These are phyloP conservation scores for Halocynthia roretzi DNA, from an alignment of 23 tunicate genomes.

Conservation along the genomic window DNA sequence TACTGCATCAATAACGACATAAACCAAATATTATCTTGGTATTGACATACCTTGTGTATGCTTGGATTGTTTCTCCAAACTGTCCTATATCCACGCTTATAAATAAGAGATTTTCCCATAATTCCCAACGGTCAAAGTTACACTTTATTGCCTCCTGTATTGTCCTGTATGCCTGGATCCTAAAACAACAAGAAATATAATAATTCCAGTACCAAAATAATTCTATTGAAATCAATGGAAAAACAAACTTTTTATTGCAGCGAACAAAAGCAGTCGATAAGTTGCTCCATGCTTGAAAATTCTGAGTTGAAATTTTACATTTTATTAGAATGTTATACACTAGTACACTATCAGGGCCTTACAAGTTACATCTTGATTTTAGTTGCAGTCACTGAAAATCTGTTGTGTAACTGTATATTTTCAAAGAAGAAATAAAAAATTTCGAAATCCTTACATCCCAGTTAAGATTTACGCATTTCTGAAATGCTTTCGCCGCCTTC, in stretches of 20 bases:
- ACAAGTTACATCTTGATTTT: no score
- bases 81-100: constrained; percentile 69
- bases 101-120: constrained; percentile 87
- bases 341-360: no score
- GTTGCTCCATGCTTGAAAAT: constrained; percentile 91
- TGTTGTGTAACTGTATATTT: no score
- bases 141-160: constrained; percentile 82
- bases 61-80: constrained; percentile 46
- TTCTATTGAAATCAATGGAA: neutral
- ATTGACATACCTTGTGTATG: constrained; percentile 57
- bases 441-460: constrained; percentile 74
- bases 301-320: constrained; percentile 25
- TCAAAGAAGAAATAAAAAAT: neutral
- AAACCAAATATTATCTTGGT: neutral
- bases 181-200: neutral
- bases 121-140: constrained; percentile 75
- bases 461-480: constrained; percentile 77
- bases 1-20: no score
- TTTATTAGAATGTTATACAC: no score
- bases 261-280: constrained; percentile 60
- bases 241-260: constrained; percentile 71
- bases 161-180: constrained; percentile 55
- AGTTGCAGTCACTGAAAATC: no score
- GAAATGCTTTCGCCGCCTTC: constrained; percentile 68
- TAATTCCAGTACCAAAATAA: no score